These are phyloP conservation scores for Argyrosomus regius DNA, from an alignment of 2,797 vertebrate species.

Conservation along the genomic window DNA sequence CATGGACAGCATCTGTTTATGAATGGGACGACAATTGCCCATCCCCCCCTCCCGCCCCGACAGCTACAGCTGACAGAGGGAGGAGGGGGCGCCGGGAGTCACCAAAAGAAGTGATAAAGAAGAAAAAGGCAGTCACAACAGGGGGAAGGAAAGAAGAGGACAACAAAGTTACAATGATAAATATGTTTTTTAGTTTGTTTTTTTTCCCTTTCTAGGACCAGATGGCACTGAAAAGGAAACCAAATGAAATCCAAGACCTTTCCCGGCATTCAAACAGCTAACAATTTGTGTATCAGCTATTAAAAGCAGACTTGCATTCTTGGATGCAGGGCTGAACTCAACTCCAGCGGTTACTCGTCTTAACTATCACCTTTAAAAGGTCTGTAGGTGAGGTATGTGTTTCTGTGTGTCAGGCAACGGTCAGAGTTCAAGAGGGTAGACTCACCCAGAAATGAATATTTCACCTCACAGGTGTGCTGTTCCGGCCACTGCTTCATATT, in stretches of 20 bases:
- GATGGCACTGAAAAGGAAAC: background rate
- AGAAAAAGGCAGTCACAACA: slow-evolving; percentile 9
- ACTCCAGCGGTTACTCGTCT: background rate
- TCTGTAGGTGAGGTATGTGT: background rate
- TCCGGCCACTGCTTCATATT: background rate
- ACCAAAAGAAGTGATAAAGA: slow-evolving; percentile 34
- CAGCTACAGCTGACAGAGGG: slow-evolving; percentile 71
- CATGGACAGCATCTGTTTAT: slow-evolving; percentile 81
- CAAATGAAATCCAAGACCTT: background rate
- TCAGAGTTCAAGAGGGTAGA: background rate
- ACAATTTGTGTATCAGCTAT: background rate
- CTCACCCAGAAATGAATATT: background rate
- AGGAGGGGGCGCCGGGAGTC: slow-evolving; percentile 14
- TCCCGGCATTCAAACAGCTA: background rate
- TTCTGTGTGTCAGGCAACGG: background rate
- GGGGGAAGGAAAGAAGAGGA: background rate
- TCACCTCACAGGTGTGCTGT: background rate
- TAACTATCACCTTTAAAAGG: background rate
- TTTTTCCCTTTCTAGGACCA: background rate
- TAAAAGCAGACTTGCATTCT: background rate
- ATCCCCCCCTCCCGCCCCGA: slow-evolving; percentile 44
- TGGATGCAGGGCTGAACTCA: background rate
- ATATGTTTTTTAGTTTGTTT: slow-evolving; percentile 6
- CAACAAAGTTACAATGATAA: slow-evolving; percentile 4
- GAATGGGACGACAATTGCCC: slow-evolving; percentile 76